Evolutionary conservation across 2,888 invertebrate species (phyloP).

Genomic region (Scaptomyza flava): DNA sequence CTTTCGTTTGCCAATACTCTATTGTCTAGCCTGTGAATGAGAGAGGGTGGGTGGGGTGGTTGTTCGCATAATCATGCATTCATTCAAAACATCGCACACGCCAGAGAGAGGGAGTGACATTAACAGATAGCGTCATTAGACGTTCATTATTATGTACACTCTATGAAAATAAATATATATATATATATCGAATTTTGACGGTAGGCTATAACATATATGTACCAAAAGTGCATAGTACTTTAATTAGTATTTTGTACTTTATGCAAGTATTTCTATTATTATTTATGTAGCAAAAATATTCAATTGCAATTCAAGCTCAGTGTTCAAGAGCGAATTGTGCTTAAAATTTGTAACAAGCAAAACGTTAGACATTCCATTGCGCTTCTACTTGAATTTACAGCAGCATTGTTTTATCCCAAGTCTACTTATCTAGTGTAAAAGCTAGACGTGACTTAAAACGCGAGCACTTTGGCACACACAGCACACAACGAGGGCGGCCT

Average conservation of each 20-base stretch:
- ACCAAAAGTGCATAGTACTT: no score
- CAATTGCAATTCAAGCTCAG: not conserved
- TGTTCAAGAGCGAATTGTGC: not conserved
- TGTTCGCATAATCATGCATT: constrained; percentile 58
- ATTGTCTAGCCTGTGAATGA: constrained; percentile 6
- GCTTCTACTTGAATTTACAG: not conserved
- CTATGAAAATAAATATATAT: not conserved
- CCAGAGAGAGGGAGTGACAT: constrained; percentile 1
- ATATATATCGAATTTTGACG: no score
- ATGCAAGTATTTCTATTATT: not conserved
- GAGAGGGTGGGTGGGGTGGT: not conserved
- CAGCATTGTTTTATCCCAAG: not conserved
- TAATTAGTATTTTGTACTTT: not conserved
- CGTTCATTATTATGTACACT: constrained; percentile 11
- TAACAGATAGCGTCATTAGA: constrained; percentile 15
- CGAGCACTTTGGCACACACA: constrained; percentile 13
- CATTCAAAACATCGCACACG: constrained; percentile 41
- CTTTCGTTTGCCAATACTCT: constrained; percentile 49
- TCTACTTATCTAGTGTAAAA: constrained; percentile 9
- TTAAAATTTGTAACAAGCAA: not conserved
- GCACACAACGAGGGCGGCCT: constrained; percentile 52
- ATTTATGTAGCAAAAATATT: not conserved
- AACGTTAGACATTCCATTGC: not conserved
- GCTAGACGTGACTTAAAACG: constrained; percentile 9
- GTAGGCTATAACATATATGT: no score